Evolutionary conservation across 2,797 vertebrate species (phyloP).

Genomic region (Bryconaethiops microstoma): DNA sequence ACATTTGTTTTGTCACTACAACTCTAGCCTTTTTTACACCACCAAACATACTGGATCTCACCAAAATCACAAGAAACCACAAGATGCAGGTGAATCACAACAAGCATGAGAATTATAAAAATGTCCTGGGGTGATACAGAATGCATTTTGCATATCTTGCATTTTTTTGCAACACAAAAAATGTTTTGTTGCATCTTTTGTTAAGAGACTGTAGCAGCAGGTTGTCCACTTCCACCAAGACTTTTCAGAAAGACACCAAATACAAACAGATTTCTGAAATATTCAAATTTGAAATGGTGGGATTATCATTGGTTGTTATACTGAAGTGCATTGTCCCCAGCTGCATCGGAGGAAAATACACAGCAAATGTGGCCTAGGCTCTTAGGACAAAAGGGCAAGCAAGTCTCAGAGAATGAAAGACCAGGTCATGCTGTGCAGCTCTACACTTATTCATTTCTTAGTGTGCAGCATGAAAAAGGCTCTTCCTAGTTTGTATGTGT

Average conservation of each 20-base stretch:
- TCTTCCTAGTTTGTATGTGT: no score
- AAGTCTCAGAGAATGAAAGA: background rate
- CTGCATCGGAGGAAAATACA: background rate
- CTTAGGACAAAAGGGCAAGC: background rate
- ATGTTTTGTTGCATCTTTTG: background rate
- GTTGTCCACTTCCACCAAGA: background rate
- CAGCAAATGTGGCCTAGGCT: background rate
- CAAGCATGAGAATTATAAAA: no score
- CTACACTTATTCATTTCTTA: background rate
- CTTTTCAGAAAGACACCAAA: background rate
- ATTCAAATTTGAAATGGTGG: background rate
- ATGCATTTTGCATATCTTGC: no score
- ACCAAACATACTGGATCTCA: conserved; percentile 1
- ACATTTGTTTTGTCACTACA: conserved; percentile 39
- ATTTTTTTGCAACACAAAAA: no score
- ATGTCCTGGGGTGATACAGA: no score
- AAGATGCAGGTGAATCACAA: conserved; percentile 2
- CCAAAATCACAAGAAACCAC: background rate
- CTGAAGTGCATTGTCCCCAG: background rate
- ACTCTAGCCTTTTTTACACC: conserved; percentile 14
- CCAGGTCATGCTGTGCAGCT: background rate
- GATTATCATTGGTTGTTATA: background rate
- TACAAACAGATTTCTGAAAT: background rate
- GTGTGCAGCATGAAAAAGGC: background rate
- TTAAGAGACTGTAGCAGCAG: background rate